Evolutionary conservation across 2,888 invertebrate genomes (phyloP).

Genomic region (Ophonus ardosiacus): DNA sequence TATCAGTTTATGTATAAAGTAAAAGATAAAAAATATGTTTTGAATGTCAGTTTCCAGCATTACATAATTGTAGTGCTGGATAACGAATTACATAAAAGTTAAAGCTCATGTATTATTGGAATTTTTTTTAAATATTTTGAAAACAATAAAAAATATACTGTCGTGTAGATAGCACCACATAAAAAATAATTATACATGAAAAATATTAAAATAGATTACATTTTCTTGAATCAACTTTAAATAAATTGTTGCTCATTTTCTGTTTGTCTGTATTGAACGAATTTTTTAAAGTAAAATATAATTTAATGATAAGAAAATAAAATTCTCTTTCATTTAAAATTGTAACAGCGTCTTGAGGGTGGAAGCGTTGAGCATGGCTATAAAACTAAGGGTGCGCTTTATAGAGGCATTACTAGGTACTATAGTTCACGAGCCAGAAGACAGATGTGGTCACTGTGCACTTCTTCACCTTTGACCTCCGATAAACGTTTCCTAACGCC

Average conservation of each 20-base stretch:
- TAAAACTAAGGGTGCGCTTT: conserved; percentile 35
- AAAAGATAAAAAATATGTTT: no score
- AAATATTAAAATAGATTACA: not conserved
- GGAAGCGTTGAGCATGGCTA: not conserved
- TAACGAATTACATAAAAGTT: not conserved
- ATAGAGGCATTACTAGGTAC: conserved; percentile 19
- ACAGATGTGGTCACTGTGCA: conserved; percentile 52
- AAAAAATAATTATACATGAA: not conserved
- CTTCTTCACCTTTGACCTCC: conserved; percentile 32
- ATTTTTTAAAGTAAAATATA: not conserved
- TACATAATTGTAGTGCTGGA: not conserved
- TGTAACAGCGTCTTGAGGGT: not conserved
- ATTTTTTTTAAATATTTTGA: not conserved
- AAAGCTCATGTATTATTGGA: not conserved
- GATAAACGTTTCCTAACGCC: conserved; percentile 1
- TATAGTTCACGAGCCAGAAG: conserved; percentile 38
- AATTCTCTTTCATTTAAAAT: not conserved
- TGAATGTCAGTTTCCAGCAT: no score
- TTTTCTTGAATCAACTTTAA: not conserved
- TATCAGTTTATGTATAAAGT: no score
- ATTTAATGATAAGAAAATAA: not conserved
- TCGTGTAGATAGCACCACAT: not conserved
- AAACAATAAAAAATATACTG: not conserved
- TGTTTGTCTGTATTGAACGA: not conserved
- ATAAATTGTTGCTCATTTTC: not conserved